phyloP scores from a whole-genome alignment of 2,797 vertebrate species.

The Borostomias antarcticus region DNA sequence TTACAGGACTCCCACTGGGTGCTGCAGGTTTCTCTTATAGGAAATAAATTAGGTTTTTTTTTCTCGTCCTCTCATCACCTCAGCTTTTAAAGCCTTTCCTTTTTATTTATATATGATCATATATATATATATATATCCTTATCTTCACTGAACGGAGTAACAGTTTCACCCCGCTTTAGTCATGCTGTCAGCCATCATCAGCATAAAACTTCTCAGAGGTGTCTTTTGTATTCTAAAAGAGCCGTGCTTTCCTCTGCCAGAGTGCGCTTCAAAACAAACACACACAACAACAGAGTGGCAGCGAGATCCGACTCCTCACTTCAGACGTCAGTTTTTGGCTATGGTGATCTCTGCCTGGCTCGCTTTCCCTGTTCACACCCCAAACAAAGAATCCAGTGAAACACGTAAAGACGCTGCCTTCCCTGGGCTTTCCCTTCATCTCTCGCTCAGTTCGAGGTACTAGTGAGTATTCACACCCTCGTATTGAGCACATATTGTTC shows the following conservation, averaged over 20 bases:
- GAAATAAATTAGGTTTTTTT: slow-evolving; percentile 83
- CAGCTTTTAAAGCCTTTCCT: slow-evolving; percentile 47
- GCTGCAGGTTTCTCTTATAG: slow-evolving; percentile 87
- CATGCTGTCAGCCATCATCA: slow-evolving; percentile 69
- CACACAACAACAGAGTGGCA: slow-evolving; percentile 70
- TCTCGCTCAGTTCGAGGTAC: slow-evolving; percentile 54
- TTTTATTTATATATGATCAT: slow-evolving; percentile 55
- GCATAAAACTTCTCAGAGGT: slow-evolving; percentile 77
- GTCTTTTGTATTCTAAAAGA: slow-evolving; percentile 79
- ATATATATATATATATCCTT: too few relatives aligned
- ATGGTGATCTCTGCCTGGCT: slow-evolving; percentile 72
- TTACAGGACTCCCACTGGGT: slow-evolving; percentile 92
- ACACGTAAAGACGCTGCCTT: slow-evolving; percentile 50
- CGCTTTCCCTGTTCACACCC: slow-evolving; percentile 58
- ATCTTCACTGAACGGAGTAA: slow-evolving; percentile 54
- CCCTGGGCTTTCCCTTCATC: slow-evolving; percentile 2
- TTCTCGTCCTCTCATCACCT: slow-evolving; percentile 46
- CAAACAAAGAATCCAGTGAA: slow-evolving; percentile 61
- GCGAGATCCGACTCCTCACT: slow-evolving; percentile 65
- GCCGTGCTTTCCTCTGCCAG: slow-evolving; percentile 61
- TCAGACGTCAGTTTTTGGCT: slow-evolving; percentile 64
- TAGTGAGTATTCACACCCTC: slow-evolving; percentile 57
- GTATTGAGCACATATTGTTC: slow-evolving; percentile 57
- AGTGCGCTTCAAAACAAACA: slow-evolving; percentile 72
- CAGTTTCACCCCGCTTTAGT: slow-evolving; percentile 66